phyloP scores from a whole-genome alignment of 2,888 invertebrate genomes.

The Dione vanillae region DNA sequence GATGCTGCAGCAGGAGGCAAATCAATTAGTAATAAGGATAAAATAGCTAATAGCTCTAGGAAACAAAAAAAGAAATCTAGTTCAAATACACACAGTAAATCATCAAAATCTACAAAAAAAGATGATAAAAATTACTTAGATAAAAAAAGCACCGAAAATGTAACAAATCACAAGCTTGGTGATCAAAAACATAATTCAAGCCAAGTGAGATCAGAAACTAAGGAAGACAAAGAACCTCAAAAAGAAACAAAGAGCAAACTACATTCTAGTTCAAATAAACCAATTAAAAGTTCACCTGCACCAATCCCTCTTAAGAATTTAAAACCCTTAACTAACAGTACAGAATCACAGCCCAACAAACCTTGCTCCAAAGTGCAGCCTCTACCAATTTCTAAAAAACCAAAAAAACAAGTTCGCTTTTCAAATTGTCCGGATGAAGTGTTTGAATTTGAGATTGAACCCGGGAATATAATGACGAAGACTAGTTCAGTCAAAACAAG shows the following conservation, averaged over 20 bases:
- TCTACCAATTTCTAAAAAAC: constrained; percentile 55
- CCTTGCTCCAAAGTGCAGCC: constrained; percentile 68
- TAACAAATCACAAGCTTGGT: constrained; percentile 20
- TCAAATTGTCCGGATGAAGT: constrained; percentile 60
- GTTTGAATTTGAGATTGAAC: constrained; percentile 67
- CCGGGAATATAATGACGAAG: constrained; percentile 71
- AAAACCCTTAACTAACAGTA: constrained; percentile 58
- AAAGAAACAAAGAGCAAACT: constrained; percentile 28
- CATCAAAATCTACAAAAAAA: constrained; percentile 3
- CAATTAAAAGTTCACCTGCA: constrained; percentile 4
- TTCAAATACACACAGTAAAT: constrained; percentile 28
- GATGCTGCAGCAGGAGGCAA: constrained; percentile 55
- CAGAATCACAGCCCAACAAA: constrained; percentile 55
- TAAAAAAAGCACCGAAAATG: background rate
- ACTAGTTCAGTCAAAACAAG: constrained; percentile 65
- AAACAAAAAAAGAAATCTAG: constrained; percentile 42
- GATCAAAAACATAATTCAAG: constrained; percentile 15
- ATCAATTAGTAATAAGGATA: constrained; percentile 51
- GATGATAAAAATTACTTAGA: background rate
- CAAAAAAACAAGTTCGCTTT: constrained; percentile 68
- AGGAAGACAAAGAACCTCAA: constrained; percentile 21
- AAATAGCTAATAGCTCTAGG: constrained; percentile 50
- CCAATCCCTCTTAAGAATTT: constrained; percentile 59
- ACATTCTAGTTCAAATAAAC: constrained; percentile 14
- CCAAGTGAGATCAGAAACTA: constrained; percentile 13